Evolutionary conservation across 2,797 vertebrate species (phyloP).

Genomic region (Melanotaenia pygmaea): DNA sequence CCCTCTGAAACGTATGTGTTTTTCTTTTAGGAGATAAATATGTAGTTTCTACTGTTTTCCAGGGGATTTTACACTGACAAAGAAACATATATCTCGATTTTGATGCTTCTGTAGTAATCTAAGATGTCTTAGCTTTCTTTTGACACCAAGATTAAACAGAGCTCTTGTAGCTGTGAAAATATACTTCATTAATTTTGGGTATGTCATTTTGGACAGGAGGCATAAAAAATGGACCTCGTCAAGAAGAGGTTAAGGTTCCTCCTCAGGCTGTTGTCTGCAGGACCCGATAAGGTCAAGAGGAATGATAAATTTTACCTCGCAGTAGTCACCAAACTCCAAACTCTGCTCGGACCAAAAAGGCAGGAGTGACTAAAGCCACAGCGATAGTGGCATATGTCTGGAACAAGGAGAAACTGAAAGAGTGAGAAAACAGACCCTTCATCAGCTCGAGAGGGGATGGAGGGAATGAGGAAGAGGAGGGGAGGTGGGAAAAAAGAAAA

Average conservation of each 20-base stretch:
- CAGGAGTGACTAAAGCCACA: slow-evolving; percentile 81
- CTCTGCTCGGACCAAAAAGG: slow-evolving; percentile 31
- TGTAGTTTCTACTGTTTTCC: neutral
- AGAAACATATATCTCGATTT: too few species aligned
- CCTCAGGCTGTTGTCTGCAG: slow-evolving; percentile 40
- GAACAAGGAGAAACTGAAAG: slow-evolving; percentile 56
- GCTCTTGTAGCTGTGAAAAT: neutral
- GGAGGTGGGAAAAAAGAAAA: slow-evolving; percentile 35
- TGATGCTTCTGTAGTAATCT: neutral
- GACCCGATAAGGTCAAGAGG: slow-evolving; percentile 43
- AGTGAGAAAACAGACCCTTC: slow-evolving; percentile 50
- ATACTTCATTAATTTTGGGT: neutral
- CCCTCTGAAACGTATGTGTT: too few species aligned
- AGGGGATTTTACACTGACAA: neutral
- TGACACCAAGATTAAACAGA: neutral
- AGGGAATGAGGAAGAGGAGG: slow-evolving; percentile 37
- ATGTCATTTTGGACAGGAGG: too few species aligned
- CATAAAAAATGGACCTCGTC: too few species aligned
- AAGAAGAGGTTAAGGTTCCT: slow-evolving; percentile 36
- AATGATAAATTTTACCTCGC: slow-evolving; percentile 47
- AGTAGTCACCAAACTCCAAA: slow-evolving; percentile 26
- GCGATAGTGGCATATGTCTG: slow-evolving; percentile 83
- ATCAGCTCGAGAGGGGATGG: slow-evolving; percentile 48
- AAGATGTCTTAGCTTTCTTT: too few species aligned
- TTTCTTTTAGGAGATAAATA: too few species aligned